Evolutionary conservation across 2,113 vertebrate species (phyloP).

Genomic region (Oenanthe melanoleuca): DNA sequence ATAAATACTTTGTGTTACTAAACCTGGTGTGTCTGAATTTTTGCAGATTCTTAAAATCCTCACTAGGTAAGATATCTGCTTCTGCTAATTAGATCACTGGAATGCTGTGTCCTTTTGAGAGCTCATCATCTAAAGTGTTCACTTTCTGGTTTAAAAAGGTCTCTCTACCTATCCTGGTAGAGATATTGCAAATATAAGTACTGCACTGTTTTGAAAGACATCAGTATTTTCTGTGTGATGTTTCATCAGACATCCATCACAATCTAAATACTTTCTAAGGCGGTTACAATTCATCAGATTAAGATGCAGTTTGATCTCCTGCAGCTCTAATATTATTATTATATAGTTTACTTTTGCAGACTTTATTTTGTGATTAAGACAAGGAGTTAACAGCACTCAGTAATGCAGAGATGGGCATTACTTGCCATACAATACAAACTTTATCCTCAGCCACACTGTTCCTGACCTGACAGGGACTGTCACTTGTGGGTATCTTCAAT

Average conservation of each 20-base stretch:
- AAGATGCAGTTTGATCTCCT: background rate
- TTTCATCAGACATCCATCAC: background rate
- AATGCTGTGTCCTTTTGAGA: background rate
- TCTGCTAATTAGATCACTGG: background rate
- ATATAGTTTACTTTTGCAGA: background rate
- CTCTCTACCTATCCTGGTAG: background rate
- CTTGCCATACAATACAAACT: background rate
- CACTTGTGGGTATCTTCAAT: background rate
- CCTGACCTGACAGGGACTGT: background rate
- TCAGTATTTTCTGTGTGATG: background rate
- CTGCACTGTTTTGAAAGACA: background rate
- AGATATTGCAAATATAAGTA: background rate
- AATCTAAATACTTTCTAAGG: background rate
- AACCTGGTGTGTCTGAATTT: background rate
- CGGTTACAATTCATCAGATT: background rate
- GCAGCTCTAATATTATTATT: background rate
- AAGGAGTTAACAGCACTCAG: background rate
- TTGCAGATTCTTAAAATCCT: background rate
- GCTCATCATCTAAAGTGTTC: background rate
- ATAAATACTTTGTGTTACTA: background rate
- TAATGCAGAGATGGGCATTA: background rate
- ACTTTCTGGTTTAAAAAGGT: background rate
- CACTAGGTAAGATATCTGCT: background rate
- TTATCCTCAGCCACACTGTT: background rate
- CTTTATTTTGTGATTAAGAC: background rate